phyloP scores from a whole-genome alignment of 1,140 invertebrate genomes.

The Drosophila quadrilineata region DNA sequence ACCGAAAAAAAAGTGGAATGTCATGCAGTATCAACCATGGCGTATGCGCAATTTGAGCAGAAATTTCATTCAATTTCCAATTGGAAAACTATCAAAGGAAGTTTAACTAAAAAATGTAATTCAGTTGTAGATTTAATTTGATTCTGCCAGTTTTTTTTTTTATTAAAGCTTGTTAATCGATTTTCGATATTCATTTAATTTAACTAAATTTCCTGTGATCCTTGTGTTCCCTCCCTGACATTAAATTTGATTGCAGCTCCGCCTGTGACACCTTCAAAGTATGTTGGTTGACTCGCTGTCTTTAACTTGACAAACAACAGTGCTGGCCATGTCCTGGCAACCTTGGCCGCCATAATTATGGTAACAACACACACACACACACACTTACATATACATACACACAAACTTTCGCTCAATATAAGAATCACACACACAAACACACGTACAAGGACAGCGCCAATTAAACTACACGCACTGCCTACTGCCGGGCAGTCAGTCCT shows the following conservation, averaged over 20 bases:
- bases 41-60: not conserved
- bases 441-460: constrained; percentile 53
- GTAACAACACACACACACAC: constrained; percentile 67
- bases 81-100: too few species aligned
- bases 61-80: not conserved
- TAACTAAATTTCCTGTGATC: too few species aligned
- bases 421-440: constrained; percentile 27
- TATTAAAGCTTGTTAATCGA: too few species aligned
- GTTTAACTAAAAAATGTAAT: too few species aligned
- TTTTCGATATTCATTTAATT: too few species aligned
- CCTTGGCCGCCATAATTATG: constrained; percentile 78
- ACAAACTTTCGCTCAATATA: too few species aligned
- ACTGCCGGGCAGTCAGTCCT: constrained; percentile 21
- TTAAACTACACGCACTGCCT: constrained; percentile 70
- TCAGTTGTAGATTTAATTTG: too few species aligned
- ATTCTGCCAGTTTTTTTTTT: too few species aligned
- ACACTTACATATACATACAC: constrained; percentile 18
- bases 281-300: constrained; percentile 15
- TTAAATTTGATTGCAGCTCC: constrained; percentile 50
- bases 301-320: constrained; percentile 31
- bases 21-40: not conserved
- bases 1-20: constrained; percentile 8
- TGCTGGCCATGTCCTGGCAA: constrained; percentile 36
- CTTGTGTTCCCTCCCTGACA: not conserved
- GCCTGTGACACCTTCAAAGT: constrained; percentile 45